A percentile compares a stretch with the other conserved stretches of the same genome.
These are phyloP conservation scores for Lepetodrilus schrolli DNA, from an alignment of 2,888 invertebrate genomes.

Conservation along the genomic window DNA sequence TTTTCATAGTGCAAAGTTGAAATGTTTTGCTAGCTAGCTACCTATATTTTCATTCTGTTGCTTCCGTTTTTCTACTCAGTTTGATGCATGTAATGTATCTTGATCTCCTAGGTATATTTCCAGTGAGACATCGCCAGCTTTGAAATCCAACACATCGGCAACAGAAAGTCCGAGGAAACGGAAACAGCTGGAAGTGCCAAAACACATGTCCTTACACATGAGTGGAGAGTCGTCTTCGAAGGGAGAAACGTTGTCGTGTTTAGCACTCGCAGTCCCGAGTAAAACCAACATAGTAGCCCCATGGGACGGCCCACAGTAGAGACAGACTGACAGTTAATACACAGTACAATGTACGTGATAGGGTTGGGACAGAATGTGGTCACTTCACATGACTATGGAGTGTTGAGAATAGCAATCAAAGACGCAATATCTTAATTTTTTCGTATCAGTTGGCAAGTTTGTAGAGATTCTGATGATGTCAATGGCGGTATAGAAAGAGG, in stretches of 20 bases:
- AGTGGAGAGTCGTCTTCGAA: slow-evolving; percentile 31
- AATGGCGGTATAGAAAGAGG: too few species aligned
- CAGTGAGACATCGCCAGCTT: slow-evolving; percentile 78
- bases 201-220: slow-evolving; percentile 40
- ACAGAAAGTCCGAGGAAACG: slow-evolving; percentile 73
- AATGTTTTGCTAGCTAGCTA: too few species aligned
- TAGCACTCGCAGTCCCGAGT: slow-evolving; percentile 54
- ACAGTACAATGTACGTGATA: too few species aligned
- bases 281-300: slow-evolving; percentile 61
- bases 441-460: too few species aligned
- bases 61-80: background rate
- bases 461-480: too few species aligned
- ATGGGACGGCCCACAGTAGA: slow-evolving; percentile 47
- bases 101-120: slow-evolving; percentile 22
- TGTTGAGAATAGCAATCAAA: too few species aligned
- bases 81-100: background rate
- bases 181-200: slow-evolving; percentile 66
- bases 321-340: too few species aligned
- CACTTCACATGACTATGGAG: too few species aligned
- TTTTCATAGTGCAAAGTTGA: too few species aligned
- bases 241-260: slow-evolving; percentile 44
- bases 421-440: too few species aligned
- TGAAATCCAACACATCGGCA: slow-evolving; percentile 20
- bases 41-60: background rate
- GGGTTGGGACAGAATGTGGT: too few species aligned